phyloP scores from a whole-genome alignment of 2,888 invertebrate genomes.

The Apotomis betuletana region DNA sequence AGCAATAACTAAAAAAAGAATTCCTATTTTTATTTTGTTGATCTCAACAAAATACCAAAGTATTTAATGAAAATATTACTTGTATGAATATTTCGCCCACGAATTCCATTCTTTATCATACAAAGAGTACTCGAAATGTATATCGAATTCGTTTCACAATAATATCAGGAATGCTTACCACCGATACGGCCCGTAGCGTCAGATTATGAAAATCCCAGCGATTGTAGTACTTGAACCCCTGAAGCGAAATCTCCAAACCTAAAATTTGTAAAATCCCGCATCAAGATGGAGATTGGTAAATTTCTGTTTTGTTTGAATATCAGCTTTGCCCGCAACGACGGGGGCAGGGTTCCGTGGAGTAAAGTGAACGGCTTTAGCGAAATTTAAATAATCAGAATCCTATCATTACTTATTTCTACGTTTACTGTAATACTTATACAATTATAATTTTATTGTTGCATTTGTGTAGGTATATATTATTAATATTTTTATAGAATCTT shows the following conservation, averaged over 20 bases:
- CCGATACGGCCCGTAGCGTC: slow-evolving; percentile 70
- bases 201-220: slow-evolving; percentile 76
- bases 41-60: background rate
- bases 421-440: no score
- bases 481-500: no score
- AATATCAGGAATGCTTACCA: slow-evolving; percentile 53
- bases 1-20: background rate
- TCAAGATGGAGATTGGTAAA: slow-evolving; percentile 6
- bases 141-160: slow-evolving; percentile 23
- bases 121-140: slow-evolving; percentile 12
- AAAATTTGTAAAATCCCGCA: slow-evolving; percentile 43
- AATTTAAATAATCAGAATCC: no score
- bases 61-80: background rate
- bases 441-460: no score
- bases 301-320: slow-evolving; percentile 14
- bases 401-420: no score
- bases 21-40: background rate
- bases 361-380: background rate
- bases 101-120: slow-evolving; percentile 2
- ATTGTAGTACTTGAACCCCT: slow-evolving; percentile 70
- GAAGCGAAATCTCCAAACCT: slow-evolving; percentile 60
- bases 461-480: no score
- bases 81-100: background rate
- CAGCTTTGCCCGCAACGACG: slow-evolving; percentile 2
- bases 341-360: background rate